A percentile compares a stretch with the other conserved stretches of the same genome.
phyloP scores from a whole-genome alignment of 2,888 invertebrate species.

The Apeira syringaria region DNA sequence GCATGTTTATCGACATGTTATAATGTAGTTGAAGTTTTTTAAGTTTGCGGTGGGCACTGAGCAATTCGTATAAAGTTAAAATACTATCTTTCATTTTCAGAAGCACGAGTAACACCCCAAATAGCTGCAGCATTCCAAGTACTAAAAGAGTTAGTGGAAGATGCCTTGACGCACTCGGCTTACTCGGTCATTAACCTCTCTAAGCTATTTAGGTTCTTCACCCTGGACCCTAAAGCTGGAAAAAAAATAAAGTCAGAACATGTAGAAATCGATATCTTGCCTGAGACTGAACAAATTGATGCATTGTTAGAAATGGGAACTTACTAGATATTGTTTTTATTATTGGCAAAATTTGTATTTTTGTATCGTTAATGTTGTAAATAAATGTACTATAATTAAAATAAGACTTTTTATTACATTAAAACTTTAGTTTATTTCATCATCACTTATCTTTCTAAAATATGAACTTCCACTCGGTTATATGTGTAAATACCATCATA shows the following conservation, averaged over 20 bases:
- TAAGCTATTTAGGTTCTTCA: conserved; percentile 79
- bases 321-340: conserved; percentile 41
- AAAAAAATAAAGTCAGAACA: conserved; percentile 56
- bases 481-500: neutral
- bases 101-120: conserved; percentile 73
- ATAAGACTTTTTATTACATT: conserved; percentile 5
- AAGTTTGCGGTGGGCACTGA: no score
- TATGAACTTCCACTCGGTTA: neutral
- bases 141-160: conserved; percentile 87
- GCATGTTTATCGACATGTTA: no score
- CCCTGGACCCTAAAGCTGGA: conserved; percentile 54
- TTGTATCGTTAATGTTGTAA: conserved; percentile 5
- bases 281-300: conserved; percentile 75
- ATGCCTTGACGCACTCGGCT: conserved; percentile 86
- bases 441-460: neutral
- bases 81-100: conserved; percentile 55
- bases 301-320: conserved; percentile 72
- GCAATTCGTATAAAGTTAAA: neutral
- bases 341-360: conserved; percentile 16
- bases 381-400: conserved; percentile 2
- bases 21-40: no score
- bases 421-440: conserved; percentile 2
- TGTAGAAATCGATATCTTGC: conserved; percentile 69
- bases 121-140: conserved; percentile 83
- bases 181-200: conserved; percentile 87